Conservation (phyloP, 2,113 vertebrate species). For the Pelecanus crispus region DNA sequence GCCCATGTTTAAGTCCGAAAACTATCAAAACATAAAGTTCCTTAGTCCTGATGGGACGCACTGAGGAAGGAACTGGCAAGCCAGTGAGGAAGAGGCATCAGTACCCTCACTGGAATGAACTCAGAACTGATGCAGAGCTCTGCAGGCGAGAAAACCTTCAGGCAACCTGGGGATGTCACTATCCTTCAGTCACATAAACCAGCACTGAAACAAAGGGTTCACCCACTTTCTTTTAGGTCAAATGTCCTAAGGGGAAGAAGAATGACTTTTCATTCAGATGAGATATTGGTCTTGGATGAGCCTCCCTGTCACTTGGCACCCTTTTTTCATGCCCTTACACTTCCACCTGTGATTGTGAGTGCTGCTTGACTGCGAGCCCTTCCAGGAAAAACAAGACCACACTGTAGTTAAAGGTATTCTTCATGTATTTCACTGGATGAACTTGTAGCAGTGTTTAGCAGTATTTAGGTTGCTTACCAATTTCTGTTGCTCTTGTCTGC, state of each 20-base stretch:
- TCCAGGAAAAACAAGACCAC: not conserved
- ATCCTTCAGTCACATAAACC: not conserved
- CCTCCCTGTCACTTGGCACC: not conserved
- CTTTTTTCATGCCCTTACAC: not conserved
- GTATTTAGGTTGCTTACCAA: not conserved
- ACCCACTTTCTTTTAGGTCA: not conserved
- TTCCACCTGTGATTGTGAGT: not conserved
- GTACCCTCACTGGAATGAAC: not conserved
- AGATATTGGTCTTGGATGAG: not conserved
- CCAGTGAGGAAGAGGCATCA: not conserved
- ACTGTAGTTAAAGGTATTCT: not conserved
- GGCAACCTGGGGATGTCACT: not conserved
- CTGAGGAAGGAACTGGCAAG: not conserved
- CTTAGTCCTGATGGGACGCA: not conserved
- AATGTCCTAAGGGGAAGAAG: not conserved
- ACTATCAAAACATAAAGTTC: not conserved
- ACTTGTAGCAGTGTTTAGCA: not conserved
- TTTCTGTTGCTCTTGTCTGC: not conserved
- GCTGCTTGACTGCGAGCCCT: not conserved
- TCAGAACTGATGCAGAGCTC: not conserved
- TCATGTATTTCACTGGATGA: not conserved
- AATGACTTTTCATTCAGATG: not conserved
- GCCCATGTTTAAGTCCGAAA: not conserved
- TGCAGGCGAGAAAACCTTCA: not conserved
- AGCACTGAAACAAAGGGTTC: not conserved